Base-by-base conservation (phyloP, 1,140 invertebrate genomes). In the Diorhabda sublineata region DNA sequence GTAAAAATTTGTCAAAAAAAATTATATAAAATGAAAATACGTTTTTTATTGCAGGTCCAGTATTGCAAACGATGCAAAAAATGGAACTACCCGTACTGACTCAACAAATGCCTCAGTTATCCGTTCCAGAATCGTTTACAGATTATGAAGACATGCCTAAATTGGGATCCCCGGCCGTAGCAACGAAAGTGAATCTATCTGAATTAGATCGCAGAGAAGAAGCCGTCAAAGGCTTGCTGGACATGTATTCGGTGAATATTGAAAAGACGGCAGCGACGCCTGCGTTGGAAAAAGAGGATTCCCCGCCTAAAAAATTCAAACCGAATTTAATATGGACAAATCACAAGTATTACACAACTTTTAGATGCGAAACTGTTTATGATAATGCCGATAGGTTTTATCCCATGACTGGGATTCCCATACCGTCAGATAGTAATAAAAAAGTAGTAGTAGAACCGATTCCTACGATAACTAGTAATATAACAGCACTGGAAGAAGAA, bases 281-380 rank as follows among this genome's bases (percentile, higher is more conserved):
- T n/a, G 61, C n/a, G 41, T 5, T 59, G 26, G 61, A 66, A 42
- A 64, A 60, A 45, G 43, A 9, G 45, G 52, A 62, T 7, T 11
- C 60, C 7, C 68, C 63, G 2, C 64, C 43, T 45, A 65, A 60
- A 44, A 58, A 58, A 2, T 65, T 62, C 61, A 78, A 73, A 59
- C 72, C 72, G 1, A 78, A 77, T 62, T 61, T 69, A 2, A 74
- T 76, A 11, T 78, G 76, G 77, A 70, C 43, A 9, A 73, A 74
- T 42, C 71, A 71, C n/a, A 76, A 72, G n/a, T 76, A 68, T 60
- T 79, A 75, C 59, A 73, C 72, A 3, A 73, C 76, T 3, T 76
- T 78, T 63, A 58, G 64, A n/a, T 77, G 75, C 45, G 65, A 73
- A 11, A 72, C 70, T 6, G 59, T 72, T 3, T 74, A 75, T 42